Conservation (phyloP, 2,797 vertebrate species). For the Gymnothorax reevesii region DNA sequence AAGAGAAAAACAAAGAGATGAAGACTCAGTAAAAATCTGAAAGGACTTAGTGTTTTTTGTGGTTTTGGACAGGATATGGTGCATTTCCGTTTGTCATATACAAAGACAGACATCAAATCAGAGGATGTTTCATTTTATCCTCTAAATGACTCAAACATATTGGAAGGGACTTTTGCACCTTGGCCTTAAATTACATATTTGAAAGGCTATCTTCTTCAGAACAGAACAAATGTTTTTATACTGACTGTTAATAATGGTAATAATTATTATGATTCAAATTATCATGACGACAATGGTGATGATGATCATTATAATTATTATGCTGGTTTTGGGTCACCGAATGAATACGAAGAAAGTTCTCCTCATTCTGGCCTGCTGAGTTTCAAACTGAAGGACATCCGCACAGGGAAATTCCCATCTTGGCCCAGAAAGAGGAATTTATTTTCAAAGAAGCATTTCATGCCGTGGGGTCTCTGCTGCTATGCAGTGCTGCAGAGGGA, state of each 20-base stretch:
- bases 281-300: too few species aligned
- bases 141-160: neutral
- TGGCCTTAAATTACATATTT: neutral
- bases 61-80: neutral
- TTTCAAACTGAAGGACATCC: constrained; percentile 23
- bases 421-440: constrained; percentile 18
- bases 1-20: neutral
- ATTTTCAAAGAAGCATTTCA: constrained; percentile 63
- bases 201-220: neutral
- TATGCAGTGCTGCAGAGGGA: constrained; percentile 59
- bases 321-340: constrained; percentile 3
- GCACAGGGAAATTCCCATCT: constrained; percentile 24
- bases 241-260: too few species aligned
- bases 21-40: neutral
- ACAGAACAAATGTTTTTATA: neutral
- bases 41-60: neutral
- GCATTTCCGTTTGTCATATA: neutral
- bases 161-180: neutral
- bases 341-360: constrained; percentile 6
- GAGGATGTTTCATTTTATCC: neutral
- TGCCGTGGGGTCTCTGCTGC: constrained; percentile 49
- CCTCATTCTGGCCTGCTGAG: constrained; percentile 5
- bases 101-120: neutral
- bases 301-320: neutral
- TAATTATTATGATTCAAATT: too few species aligned